Evolutionary conservation across 2,113 vertebrate species (phyloP).

Genomic region (Serinus canaria): DNA sequence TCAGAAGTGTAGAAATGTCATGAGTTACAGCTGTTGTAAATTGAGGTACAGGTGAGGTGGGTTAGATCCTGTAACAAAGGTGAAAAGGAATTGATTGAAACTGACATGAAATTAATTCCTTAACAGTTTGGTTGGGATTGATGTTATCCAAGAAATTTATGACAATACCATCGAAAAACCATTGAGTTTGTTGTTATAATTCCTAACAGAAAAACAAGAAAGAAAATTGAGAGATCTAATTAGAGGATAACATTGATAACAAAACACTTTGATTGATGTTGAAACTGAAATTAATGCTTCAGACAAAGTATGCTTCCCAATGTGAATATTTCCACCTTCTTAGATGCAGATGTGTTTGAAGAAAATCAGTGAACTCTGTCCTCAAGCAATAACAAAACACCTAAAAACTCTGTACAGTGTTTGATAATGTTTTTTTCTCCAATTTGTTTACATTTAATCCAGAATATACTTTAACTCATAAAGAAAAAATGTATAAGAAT

Average conservation of each 20-base stretch:
- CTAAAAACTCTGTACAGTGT: neutral
- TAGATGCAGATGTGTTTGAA: neutral
- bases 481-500: neutral
- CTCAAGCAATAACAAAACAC: neutral
- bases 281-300: neutral
- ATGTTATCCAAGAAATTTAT: neutral
- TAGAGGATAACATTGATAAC: neutral
- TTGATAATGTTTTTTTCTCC: neutral
- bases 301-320: neutral
- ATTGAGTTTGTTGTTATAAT: neutral
- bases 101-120: neutral
- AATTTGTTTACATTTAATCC: neutral
- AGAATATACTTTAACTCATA: neutral
- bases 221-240: neutral
- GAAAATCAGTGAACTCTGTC: neutral
- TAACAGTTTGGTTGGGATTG: neutral
- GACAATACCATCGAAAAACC: neutral
- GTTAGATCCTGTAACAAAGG: neutral
- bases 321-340: neutral
- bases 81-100: neutral
- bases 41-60: neutral
- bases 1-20: conserved; percentile 5
- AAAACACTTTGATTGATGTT: neutral
- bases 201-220: neutral
- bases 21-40: neutral